A percentile compares a stretch with the other conserved stretches of the same genome.
Evolutionary conservation across 1,140 invertebrate species (phyloP).

Genomic region (Coenobita brevimanus): DNA sequence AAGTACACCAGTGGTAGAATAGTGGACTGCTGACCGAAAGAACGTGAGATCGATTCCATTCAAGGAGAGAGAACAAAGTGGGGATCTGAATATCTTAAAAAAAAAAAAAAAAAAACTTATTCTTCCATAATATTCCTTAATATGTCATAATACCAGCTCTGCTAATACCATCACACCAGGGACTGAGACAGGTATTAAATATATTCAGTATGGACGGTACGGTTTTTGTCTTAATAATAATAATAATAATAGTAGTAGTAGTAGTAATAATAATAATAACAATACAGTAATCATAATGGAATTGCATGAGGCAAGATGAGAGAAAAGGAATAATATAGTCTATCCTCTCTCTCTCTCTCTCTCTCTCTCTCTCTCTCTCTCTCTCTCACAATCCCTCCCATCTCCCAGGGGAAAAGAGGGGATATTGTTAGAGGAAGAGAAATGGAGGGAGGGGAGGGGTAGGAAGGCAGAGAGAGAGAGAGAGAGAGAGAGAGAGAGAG

Average conservation of each 20-base stretch:
- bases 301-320: too few relatives aligned
- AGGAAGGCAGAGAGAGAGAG: neutral
- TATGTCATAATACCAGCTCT: neutral
- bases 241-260: too few relatives aligned
- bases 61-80: neutral
- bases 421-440: too few relatives aligned
- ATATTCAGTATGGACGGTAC: too few relatives aligned
- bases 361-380: neutral
- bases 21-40: neutral
- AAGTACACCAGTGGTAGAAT: neutral
- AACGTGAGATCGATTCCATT: neutral
- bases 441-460: neutral
- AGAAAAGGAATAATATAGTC: too few relatives aligned
- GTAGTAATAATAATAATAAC: too few relatives aligned
- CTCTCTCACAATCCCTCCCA: neutral
- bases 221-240: too few relatives aligned
- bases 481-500: conserved; percentile 22
- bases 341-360: neutral
- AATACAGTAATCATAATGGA: too few relatives aligned
- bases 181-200: too few relatives aligned
- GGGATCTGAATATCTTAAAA: neutral
- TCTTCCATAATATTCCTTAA: neutral
- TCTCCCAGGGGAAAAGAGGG: neutral
- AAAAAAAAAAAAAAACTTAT: neutral
- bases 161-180: too few relatives aligned